Evolutionary conservation across 2,888 invertebrate species (phyloP).

Genomic region (Spisula solida): DNA sequence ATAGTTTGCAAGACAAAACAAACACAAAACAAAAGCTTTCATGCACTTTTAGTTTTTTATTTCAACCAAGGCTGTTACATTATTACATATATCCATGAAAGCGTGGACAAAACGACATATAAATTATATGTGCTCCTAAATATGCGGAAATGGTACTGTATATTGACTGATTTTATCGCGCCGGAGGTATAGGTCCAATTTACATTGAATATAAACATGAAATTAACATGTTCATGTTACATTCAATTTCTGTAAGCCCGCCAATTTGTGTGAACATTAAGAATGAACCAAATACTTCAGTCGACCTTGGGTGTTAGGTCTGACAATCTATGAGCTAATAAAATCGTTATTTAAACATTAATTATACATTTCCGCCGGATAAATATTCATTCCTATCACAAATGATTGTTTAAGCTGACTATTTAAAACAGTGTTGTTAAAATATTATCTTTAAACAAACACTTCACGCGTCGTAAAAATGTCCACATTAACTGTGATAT

Average conservation of each 20-base stretch:
- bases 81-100: no score
- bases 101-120: no score
- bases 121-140: no score
- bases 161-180: no score
- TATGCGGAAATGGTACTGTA: no score
- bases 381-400: not conserved
- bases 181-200: not conserved
- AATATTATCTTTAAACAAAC: not conserved
- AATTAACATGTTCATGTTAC: not conserved
- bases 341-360: not conserved
- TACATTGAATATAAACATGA: not conserved
- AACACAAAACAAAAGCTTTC: no score
- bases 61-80: no score
- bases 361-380: not conserved
- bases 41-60: no score
- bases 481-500: not conserved
- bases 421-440: slow-evolving; percentile 23
- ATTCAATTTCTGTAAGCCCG: not conserved
- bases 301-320: not conserved
- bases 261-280: not conserved
- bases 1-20: no score
- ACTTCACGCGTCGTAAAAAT: slow-evolving; percentile 3
- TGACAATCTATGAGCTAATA: not conserved
- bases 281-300: not conserved
- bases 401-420: slow-evolving; percentile 10